Evolutionary conservation across 2,113 vertebrate species (phyloP), one percentile per base, ranked within the genome.

Genomic region (Zingel zingel): DNA sequence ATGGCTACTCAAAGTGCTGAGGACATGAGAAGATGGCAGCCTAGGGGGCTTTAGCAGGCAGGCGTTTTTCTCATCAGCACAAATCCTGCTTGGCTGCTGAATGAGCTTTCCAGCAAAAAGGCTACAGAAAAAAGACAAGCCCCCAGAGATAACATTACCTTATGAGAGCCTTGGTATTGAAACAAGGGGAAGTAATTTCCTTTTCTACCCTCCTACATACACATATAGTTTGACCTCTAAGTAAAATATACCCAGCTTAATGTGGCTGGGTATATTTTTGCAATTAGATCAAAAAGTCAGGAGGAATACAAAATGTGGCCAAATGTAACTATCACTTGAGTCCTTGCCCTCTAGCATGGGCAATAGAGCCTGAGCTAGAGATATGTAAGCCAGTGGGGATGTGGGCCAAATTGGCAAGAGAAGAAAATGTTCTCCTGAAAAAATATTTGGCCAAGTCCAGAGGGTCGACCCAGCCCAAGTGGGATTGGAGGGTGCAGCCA

Each of bases 51-150:
- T 64, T 33, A 61, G 79, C 16, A n/a, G 4, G 39, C 90, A 90
- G 90, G 53, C 74, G 47, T 72, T 92, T 90, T 90, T 92, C 84
- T 88, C 87, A 93, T 92, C 82, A 91, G 79, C 77, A 83, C 92
- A 92, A 93, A 94, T 92, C 83, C 76, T 71, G 77, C 65, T 51
- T 73, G 51, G 83, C 62, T 87, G 79, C 57, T 51, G 68, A 81
- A 81, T 62, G 25, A 74, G 86, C 59, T 63, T 77, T 86, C 74
- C 70, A 86, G 72, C 66, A 81, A 82, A 69, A 82, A 47, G n/a
- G 27, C 76, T 48, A 67, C 47, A 82, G 61, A 76, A 77, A 79
- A 68, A 88, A 77, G 9, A 19, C 30, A 76, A 66, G 33, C 57
- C 65, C 74, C 62, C 58, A 85, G 83, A 90, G 84, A 85, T 87